Percentiles rank a stretch among this genome's conserved stretches.
Evolutionary conservation across 2,797 vertebrate genomes (phyloP).

Genomic region (Sorex maritimensis): DNA sequence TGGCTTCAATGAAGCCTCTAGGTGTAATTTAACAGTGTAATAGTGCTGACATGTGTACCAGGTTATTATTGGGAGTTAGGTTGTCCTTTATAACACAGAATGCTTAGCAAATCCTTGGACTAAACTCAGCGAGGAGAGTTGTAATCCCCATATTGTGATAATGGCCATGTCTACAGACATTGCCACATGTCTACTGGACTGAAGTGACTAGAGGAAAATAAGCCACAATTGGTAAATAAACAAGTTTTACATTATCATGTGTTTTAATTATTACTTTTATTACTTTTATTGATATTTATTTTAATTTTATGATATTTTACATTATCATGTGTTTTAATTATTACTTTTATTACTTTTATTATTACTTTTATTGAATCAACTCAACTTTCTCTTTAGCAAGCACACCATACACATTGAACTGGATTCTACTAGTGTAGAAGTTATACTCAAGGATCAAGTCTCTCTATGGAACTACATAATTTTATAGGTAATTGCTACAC

Average conservation of each 20-base stretch:
- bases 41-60: neutral
- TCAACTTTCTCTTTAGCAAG: slow-evolving; percentile 47
- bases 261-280: neutral
- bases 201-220: neutral
- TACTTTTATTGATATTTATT: no score
- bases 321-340: neutral
- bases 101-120: neutral
- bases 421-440: slow-evolving; percentile 16
- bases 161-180: neutral
- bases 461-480: neutral
- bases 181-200: neutral
- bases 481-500: neutral
- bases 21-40: neutral
- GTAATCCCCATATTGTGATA: neutral
- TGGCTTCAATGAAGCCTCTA: neutral
- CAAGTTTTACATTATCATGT: neutral
- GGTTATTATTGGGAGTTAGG: neutral
- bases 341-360: no score
- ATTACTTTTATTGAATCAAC: neutral
- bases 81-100: neutral
- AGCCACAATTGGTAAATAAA: neutral
- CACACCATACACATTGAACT: neutral
- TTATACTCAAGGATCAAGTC: neutral
- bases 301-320: no score
- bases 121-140: neutral